A percentile compares a stretch with the other conserved stretches of the same genome.
Evolutionary conservation across 2,797 vertebrate species (phyloP).

Genomic region (Eulemur mongoz): DNA sequence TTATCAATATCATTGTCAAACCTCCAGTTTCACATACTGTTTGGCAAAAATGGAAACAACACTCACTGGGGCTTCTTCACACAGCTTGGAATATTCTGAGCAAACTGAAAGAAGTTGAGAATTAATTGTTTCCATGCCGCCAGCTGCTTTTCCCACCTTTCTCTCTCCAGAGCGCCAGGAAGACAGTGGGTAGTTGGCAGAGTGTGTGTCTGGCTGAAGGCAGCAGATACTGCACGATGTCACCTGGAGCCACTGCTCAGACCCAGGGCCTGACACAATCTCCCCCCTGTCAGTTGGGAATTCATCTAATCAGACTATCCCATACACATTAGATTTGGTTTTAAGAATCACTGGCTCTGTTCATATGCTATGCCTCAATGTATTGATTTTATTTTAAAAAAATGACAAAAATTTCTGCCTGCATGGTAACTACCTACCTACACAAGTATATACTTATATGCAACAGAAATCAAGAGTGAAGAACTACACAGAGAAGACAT

Average conservation of each 20-base stretch:
- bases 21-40: conserved; percentile 20
- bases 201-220: not conserved
- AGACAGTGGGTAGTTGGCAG: conserved; percentile 46
- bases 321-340: not conserved
- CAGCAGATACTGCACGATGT: not conserved
- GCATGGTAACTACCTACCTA: not conserved
- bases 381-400: not conserved
- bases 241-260: not conserved
- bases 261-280: not conserved
- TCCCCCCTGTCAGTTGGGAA: not conserved
- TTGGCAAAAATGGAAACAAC: conserved; percentile 60
- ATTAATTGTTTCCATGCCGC: conserved; percentile 63
- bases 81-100: conserved; percentile 52
- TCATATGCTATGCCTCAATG: not conserved
- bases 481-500: not conserved
- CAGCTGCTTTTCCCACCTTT: not conserved
- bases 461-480: not conserved
- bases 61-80: not conserved
- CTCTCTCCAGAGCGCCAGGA: not conserved
- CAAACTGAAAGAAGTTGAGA: conserved; percentile 48
- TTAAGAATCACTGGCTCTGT: not conserved
- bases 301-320: not conserved
- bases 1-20: conserved; percentile 18
- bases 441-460: not conserved
- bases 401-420: not conserved